Evolutionary conservation across 2,888 invertebrate species (phyloP).

Genomic region (Steinernema hermaphroditum): DNA sequence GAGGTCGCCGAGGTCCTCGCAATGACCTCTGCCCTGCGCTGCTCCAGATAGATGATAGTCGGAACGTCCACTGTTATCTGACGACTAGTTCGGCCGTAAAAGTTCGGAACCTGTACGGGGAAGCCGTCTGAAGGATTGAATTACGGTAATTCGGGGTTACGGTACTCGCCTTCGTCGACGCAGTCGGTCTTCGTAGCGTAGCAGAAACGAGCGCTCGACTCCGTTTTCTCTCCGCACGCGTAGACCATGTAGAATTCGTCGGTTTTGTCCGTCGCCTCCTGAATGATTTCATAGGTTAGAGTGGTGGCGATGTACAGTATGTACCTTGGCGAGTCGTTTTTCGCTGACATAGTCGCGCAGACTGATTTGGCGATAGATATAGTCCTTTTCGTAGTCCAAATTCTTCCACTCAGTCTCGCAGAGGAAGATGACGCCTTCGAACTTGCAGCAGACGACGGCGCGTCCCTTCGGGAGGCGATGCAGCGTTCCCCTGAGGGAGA

Average conservation of each 20-base stretch:
- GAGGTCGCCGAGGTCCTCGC: neutral
- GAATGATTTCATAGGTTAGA: no score
- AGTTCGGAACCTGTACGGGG: neutral
- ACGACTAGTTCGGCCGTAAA: neutral
- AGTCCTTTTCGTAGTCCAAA: neutral
- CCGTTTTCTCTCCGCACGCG: neutral
- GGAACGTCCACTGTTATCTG: neutral
- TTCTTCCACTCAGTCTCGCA: neutral
- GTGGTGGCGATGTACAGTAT: no score
- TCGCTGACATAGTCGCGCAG: neutral
- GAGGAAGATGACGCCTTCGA: constrained; percentile 13
- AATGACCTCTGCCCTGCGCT: neutral
- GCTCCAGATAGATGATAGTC: neutral
- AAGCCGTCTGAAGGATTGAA: neutral
- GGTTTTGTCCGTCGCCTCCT: neutral
- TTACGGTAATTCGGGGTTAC: no score
- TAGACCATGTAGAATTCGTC: constrained; percentile 25
- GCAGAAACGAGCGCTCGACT: neutral
- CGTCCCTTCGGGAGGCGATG: constrained; percentile 12
- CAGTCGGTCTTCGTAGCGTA: constrained; percentile 13
- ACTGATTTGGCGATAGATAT: neutral
- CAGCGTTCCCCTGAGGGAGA: neutral
- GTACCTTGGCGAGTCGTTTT: neutral
- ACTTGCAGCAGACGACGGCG: constrained; percentile 12
- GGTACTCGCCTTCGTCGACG: neutral